Evolutionary conservation across 2,797 vertebrate genomes (phyloP).

Genomic region (Syngnathus acus): DNA sequence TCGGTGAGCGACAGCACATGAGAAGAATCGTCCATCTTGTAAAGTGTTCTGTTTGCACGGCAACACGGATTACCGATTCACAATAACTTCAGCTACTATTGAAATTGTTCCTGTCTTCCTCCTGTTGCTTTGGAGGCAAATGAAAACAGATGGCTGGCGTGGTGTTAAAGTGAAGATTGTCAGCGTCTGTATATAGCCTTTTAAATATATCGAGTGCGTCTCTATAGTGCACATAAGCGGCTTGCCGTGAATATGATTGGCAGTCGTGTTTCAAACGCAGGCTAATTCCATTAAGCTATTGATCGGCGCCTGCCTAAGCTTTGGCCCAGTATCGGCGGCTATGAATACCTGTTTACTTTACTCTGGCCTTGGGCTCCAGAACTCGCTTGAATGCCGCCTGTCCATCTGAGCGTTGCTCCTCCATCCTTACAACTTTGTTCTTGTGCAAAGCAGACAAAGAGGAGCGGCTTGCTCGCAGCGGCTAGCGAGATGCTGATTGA

Average conservation of each 20-base stretch:
- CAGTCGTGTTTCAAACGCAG: constrained; percentile 73
- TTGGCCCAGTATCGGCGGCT: constrained; percentile 42
- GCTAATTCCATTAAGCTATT: constrained; percentile 78
- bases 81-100: background rate
- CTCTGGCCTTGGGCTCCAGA: constrained; percentile 43
- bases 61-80: background rate
- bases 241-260: constrained; percentile 74
- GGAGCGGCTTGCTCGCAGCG: constrained; percentile 22
- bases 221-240: constrained; percentile 59
- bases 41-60: background rate
- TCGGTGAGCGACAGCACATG: no score
- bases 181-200: constrained; percentile 40
- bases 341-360: constrained; percentile 58
- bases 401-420: constrained; percentile 28
- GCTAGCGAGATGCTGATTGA: constrained; percentile 20
- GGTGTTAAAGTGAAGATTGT: constrained; percentile 20
- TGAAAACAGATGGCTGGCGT: constrained; percentile 2
- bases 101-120: background rate
- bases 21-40: background rate
- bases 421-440: constrained; percentile 41
- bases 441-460: constrained; percentile 41
- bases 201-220: constrained; percentile 64
- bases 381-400: constrained; percentile 33
- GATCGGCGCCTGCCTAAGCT: constrained; percentile 61
- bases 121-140: background rate